Base-by-base conservation (phyloP, 2,113 vertebrate genomes). In the Scopus umbretta region DNA sequence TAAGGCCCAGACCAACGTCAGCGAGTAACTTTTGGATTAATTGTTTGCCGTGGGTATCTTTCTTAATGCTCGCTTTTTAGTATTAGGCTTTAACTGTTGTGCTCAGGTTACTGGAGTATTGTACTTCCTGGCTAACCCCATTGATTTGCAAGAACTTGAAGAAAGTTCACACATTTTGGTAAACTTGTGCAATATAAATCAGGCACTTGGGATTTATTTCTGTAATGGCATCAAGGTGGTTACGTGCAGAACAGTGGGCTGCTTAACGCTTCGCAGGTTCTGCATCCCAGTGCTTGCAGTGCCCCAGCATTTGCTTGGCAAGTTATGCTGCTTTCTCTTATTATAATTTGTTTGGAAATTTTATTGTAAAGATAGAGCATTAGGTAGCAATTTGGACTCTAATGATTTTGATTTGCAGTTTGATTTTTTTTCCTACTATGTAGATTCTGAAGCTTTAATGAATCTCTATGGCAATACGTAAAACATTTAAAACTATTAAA, bases 151-250 rank as follows among this genome's bases (percentile, higher is more conserved):
- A 85, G 80, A 80, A 68, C 34, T 53, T 93, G 86, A 84, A 67
- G 67, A n/a, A 58, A 88, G 52, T 94, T 96, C 67, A 78, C 79
- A 47, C 55, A 36, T 92, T 92, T 90, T 94, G 89, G 89, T 88
- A 97, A 92, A 84, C 62, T 62, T 61, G 49, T 79, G 73, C 6
- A 0, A 2, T 36, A 61, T 26, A 92, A 87, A 78, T 88, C 0
- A 1, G 86, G 49, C 68, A 45, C 58, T 94, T 45, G 88, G 70
- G 92, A 85, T 85, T 94, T 68, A 47, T 70, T 95, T 92, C 78
- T 82, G 53, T 86, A 86, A 92, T 29, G 61, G 78, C 81, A 85
- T 82, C 86, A 80, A 87, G 71, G 74, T 74, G 47, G 80, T 85
- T 92, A 80, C 1, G 2, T 94, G 92, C 58, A 52, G 74, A 95